Conservation (phyloP, 2,888 invertebrate genomes). For the Philhelius pedissequus region DNA sequence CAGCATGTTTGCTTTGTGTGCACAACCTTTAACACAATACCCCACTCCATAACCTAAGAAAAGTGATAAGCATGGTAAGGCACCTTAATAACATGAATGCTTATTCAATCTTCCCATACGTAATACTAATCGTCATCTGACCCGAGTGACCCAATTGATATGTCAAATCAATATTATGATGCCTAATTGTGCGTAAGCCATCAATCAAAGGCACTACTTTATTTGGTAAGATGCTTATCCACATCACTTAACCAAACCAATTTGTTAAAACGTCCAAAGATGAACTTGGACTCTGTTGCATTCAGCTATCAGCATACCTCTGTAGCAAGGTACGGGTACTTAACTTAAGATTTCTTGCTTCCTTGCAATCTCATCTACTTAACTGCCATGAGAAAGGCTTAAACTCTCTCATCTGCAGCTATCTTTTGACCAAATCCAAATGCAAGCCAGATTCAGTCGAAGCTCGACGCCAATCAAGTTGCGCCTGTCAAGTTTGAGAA, state of each 20-base stretch:
- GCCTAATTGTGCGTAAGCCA: slow-evolving; percentile 3
- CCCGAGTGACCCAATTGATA: slow-evolving; percentile 40
- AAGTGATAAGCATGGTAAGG: too few relatives aligned
- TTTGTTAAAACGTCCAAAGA: slow-evolving; percentile 55
- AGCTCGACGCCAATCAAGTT: slow-evolving; percentile 40
- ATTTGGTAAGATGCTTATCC: slow-evolving; percentile 49
- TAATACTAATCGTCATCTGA: neutral
- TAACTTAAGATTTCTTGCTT: slow-evolving; percentile 15
- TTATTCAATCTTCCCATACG: neutral
- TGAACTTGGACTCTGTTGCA: neutral
- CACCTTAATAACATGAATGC: too few relatives aligned
- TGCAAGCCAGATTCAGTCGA: slow-evolving; percentile 10
- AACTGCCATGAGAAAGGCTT: slow-evolving; percentile 60
- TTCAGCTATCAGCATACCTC: too few relatives aligned
- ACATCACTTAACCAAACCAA: slow-evolving; percentile 58
- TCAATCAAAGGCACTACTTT: slow-evolving; percentile 18
- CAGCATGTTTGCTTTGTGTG: too few relatives aligned
- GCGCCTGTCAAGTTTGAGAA: slow-evolving; percentile 47
- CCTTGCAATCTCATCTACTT: slow-evolving; percentile 25
- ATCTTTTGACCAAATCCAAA: slow-evolving; percentile 42
- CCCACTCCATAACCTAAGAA: too few relatives aligned
- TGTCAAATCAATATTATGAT: slow-evolving; percentile 25
- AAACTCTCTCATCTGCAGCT: slow-evolving; percentile 55
- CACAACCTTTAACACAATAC: too few relatives aligned
- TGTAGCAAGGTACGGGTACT: neutral